These are phyloP conservation scores for Polyergus mexicanus DNA, from an alignment of 1,140 invertebrate genomes.

Conservation along the genomic window DNA sequence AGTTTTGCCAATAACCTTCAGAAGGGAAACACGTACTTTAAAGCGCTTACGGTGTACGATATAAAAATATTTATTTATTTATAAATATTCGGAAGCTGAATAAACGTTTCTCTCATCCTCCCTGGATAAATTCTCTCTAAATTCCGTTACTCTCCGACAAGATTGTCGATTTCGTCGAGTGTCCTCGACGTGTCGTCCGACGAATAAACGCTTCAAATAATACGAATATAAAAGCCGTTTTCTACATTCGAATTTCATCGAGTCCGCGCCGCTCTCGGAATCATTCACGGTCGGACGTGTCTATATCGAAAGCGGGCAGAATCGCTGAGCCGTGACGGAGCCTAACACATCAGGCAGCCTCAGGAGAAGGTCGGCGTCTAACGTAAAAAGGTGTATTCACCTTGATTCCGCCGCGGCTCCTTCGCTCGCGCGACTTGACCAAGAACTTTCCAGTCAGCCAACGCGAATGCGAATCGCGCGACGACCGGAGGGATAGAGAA, in stretches of 20 bases:
- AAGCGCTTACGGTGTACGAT: not conserved
- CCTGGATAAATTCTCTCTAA: too few species aligned
- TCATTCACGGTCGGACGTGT: conserved; percentile 74
- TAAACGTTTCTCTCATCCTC: not conserved
- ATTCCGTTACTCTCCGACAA: conserved; percentile 2
- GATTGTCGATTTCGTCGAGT: not conserved
- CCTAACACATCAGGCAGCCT: conserved; percentile 70
- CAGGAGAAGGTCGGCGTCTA: conserved; percentile 71
- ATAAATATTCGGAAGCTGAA: conserved; percentile 1
- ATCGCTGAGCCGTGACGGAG: conserved; percentile 74
- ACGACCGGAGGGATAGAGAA: not conserved
- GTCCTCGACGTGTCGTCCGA: not conserved
- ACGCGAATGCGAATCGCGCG: conserved; percentile 41
- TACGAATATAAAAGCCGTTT: conserved; percentile 18
- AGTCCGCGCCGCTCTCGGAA: conserved; percentile 25
- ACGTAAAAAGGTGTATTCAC: conserved; percentile 77
- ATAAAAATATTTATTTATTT: not conserved
- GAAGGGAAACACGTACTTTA: not conserved
- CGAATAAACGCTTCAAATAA: not conserved
- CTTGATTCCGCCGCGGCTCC: conserved; percentile 68
- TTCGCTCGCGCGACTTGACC: conserved; percentile 71
- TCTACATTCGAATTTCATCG: conserved; percentile 70
- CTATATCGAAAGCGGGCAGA: conserved; percentile 66
- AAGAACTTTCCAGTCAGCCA: conserved; percentile 68
- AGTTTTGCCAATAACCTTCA: not conserved